phyloP scores from a whole-genome alignment of 2,797 vertebrate genomes.

The Salarias fasciatus region DNA sequence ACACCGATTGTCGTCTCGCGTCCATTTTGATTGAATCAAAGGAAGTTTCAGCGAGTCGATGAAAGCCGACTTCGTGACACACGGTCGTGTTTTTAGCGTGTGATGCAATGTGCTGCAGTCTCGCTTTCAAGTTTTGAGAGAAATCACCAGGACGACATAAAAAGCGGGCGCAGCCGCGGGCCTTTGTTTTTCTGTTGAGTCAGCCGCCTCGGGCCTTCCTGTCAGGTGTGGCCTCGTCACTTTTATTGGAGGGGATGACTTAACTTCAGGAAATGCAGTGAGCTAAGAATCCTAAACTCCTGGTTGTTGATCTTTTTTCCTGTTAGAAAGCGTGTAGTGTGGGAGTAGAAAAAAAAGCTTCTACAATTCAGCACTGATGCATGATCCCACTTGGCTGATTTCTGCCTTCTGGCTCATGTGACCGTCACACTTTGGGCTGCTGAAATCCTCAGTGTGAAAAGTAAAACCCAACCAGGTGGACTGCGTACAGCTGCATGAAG shows the following conservation, averaged over 20 bases:
- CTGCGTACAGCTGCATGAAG: slow-evolving; percentile 51
- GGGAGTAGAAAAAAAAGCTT: slow-evolving; percentile 43
- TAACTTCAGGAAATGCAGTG: slow-evolving; percentile 72
- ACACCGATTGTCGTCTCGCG: slow-evolving; percentile 37
- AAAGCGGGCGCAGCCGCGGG: slow-evolving; percentile 21
- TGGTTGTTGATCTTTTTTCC: slow-evolving; percentile 48
- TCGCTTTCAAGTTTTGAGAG: slow-evolving; percentile 44
- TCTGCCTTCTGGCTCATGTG: slow-evolving; percentile 27
- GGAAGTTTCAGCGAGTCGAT: slow-evolving; percentile 47
- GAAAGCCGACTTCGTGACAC: slow-evolving; percentile 27
- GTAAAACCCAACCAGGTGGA: slow-evolving; percentile 40
- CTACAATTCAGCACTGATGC: slow-evolving; percentile 23
- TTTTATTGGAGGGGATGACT: slow-evolving; percentile 61
- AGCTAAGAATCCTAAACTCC: slow-evolving; percentile 49
- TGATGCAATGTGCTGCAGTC: slow-evolving; percentile 28
- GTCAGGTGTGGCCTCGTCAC: slow-evolving; percentile 71
- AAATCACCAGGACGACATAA: slow-evolving; percentile 25
- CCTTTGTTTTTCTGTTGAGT: slow-evolving; percentile 48
- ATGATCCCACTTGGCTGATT: slow-evolving; percentile 5
- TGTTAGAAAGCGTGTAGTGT: slow-evolving; percentile 43
- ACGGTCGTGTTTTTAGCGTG: slow-evolving; percentile 29
- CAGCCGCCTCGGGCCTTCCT: slow-evolving; percentile 65
- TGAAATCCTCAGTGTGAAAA: slow-evolving; percentile 8
- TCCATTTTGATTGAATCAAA: slow-evolving; percentile 48
- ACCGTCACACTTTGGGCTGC: slow-evolving; percentile 37